A percentile compares a stretch with the other conserved stretches of the same genome.
Conservation (phyloP, 2,888 invertebrate species). For the Acanthosoma haemorrhoidale region DNA sequence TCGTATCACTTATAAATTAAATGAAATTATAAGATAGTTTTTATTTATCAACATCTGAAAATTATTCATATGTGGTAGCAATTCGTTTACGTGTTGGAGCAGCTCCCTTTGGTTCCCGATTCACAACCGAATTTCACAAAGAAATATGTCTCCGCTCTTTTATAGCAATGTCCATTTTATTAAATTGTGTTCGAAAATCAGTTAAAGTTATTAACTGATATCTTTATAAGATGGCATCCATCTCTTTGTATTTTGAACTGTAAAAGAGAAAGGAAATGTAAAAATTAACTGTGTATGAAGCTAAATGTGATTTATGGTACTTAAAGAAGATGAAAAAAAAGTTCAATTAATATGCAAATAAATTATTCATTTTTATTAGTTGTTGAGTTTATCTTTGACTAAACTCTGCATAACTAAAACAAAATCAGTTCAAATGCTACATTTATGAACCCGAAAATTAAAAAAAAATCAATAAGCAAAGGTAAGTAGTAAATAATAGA, state of each 20-base stretch:
- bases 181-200: neutral
- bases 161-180: neutral
- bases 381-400: neutral
- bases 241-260: neutral
- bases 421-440: no score
- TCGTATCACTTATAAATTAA: no score
- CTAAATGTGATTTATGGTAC: conserved; percentile 13
- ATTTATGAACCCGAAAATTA: no score
- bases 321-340: neutral
- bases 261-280: neutral
- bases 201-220: neutral
- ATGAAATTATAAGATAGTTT: no score
- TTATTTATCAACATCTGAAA: no score
- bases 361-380: neutral
- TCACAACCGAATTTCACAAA: neutral
- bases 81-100: neutral
- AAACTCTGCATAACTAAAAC: neutral
- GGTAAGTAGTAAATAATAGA: no score
- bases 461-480: no score
- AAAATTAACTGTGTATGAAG: neutral
- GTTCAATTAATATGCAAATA: conserved; percentile 10
- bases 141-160: no score
- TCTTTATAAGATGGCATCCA: conserved; percentile 6
- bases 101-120: neutral
- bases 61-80: no score